Percentiles rank a stretch among this genome's conserved stretches.
Evolutionary conservation across 2,888 invertebrate species (phyloP).

Genomic region (Erebia aethiops): DNA sequence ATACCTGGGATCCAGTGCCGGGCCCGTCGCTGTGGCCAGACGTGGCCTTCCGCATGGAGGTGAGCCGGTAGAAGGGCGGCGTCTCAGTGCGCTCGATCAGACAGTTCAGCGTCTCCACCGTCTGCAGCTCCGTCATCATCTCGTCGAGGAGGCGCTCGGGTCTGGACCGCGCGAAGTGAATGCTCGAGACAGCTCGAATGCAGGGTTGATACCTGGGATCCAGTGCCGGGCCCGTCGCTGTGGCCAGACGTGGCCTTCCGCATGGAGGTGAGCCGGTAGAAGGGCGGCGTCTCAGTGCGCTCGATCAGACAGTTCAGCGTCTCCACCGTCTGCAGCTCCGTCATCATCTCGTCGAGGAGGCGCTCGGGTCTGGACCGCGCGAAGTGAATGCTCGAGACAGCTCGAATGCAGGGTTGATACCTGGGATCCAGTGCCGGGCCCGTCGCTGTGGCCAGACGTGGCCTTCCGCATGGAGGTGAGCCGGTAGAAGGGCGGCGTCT

Average conservation of each 20-base stretch:
- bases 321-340: conserved; percentile 98
- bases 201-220: conserved; percentile 62
- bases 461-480: conserved; percentile 96
- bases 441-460: conserved; percentile 85
- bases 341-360: conserved; percentile 98
- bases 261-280: conserved; percentile 96
- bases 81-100: conserved; percentile 98
- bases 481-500: conserved; percentile 98
- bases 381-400: no score
- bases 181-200: no score
- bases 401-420: conserved; percentile 43
- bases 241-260: conserved; percentile 91
- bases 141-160: conserved; percentile 97
- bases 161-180: conserved; percentile 92
- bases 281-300: conserved; percentile 98
- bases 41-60: conserved; percentile 94
- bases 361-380: conserved; percentile 89
- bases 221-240: conserved; percentile 74
- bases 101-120: conserved; percentile 97
- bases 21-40: conserved; percentile 83
- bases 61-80: conserved; percentile 98
- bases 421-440: conserved; percentile 75
- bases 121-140: conserved; percentile 98
- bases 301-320: conserved; percentile 97
- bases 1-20: conserved; percentile 73